Conservation (phyloP, 92 coral and sea anemone genomes). For the Scolanthus callimorphus region DNA sequence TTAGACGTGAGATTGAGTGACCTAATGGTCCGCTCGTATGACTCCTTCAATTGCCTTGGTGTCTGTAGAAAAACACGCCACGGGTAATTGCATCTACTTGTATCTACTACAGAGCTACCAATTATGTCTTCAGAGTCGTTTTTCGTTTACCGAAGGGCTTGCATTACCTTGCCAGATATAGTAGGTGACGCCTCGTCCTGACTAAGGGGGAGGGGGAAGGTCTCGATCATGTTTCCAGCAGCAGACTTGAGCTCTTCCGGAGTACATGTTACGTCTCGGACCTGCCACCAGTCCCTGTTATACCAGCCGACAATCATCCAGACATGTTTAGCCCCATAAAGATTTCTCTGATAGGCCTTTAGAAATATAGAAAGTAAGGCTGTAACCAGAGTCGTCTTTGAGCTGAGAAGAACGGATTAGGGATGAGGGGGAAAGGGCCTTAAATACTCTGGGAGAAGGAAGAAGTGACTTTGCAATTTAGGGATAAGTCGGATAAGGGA, state of each 20-base stretch:
- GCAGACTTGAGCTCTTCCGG: conserved; percentile 41
- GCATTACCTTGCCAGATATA: too few species aligned
- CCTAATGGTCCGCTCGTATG: conserved; percentile 25
- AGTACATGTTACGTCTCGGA: conserved; percentile 42
- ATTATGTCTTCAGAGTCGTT: too few species aligned
- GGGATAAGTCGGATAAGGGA: too few species aligned
- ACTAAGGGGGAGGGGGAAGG: conserved; percentile 38
- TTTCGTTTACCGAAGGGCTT: too few species aligned
- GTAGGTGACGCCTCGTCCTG: conserved; percentile 9
- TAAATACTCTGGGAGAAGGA: too few species aligned
- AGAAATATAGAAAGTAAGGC: neutral
- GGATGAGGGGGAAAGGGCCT: too few species aligned
- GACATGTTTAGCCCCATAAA: conserved; percentile 67
- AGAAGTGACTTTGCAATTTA: too few species aligned
- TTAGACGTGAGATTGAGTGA: conserved; percentile 33
- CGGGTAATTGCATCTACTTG: too few species aligned
- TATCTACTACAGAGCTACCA: too few species aligned
- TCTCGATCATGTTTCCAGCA: conserved; percentile 56
- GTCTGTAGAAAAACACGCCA: conserved; percentile 48
- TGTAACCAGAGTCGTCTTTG: too few species aligned
- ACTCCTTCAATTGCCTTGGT: conserved; percentile 32
- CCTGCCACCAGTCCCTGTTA: conserved; percentile 59
- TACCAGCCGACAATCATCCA: conserved; percentile 87
- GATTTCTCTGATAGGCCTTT: conserved; percentile 59
- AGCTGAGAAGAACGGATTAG: too few species aligned